Percentiles rank a stretch among this genome's conserved stretches.
These are phyloP conservation scores for Epicauta chinensis DNA, from an alignment of 1,140 invertebrate species.

Conservation along the genomic window DNA sequence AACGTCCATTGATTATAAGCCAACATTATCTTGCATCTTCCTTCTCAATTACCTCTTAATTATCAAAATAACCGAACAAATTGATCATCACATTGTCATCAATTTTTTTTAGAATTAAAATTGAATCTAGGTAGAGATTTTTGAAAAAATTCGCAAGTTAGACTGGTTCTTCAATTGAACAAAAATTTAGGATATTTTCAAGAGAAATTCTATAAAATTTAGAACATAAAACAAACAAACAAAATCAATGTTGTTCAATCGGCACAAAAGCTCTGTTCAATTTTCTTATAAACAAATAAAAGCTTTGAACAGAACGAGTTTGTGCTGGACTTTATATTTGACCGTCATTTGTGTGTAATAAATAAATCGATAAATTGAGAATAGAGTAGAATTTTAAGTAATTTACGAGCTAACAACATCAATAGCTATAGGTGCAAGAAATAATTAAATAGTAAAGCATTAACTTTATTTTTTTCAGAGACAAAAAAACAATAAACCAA, in stretches of 20 bases:
- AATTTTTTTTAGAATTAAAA: background rate
- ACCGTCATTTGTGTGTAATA: conserved; percentile 24
- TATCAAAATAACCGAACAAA: conserved; percentile 5
- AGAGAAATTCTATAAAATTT: no score
- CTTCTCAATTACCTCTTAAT: conserved; percentile 21
- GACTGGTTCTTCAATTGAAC: conserved; percentile 14
- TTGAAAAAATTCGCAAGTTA: conserved; percentile 16
- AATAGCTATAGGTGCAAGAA: conserved; percentile 27
- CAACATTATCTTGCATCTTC: conserved; percentile 21
- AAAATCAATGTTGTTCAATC: conserved; percentile 14
- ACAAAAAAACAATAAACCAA: no score
- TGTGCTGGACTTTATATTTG: conserved; percentile 1
- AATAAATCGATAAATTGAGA: conserved; percentile 9
- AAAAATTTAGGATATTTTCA: background rate
- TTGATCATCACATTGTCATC: background rate
- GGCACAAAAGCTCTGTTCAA: background rate
- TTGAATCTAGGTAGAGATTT: conserved; percentile 5
- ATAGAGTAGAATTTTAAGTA: conserved; percentile 27
- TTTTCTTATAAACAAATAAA: background rate
- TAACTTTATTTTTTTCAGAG: conserved; percentile 15
- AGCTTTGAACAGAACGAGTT: background rate
- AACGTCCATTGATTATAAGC: conserved; percentile 23
- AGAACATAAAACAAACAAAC: no score
- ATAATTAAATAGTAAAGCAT: conserved; percentile 30
- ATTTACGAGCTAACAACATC: conserved; percentile 29